phyloP scores from a whole-genome alignment of 2,888 invertebrate genomes.

The Andrena dorsata region DNA sequence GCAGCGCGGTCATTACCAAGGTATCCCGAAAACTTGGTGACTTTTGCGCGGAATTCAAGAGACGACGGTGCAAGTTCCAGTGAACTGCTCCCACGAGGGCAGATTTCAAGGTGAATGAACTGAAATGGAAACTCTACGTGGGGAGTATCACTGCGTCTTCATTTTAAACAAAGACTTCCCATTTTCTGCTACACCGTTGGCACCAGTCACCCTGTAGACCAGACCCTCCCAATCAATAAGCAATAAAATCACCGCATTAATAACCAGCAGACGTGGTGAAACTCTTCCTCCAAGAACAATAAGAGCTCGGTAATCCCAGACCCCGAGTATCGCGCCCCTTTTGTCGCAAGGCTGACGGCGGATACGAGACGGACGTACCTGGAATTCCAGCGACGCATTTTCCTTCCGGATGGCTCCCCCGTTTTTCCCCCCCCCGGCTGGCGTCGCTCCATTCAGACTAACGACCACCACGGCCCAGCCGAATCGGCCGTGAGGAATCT shows the following conservation, averaged over 20 bases:
- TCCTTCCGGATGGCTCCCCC: slow-evolving; percentile 50
- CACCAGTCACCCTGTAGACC: too few relatives aligned
- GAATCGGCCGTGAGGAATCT: slow-evolving; percentile 69
- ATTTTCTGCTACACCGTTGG: not conserved
- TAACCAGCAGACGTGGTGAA: not conserved
- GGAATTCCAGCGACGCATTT: slow-evolving; percentile 64
- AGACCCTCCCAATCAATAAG: not conserved
- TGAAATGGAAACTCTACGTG: slow-evolving; percentile 19
- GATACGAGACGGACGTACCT: slow-evolving; percentile 38
- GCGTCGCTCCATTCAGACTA: slow-evolving; percentile 64
- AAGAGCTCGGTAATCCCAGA: slow-evolving; percentile 9
- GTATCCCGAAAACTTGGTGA: slow-evolving; percentile 59
- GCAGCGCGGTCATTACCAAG: slow-evolving; percentile 65
- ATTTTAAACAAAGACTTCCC: not conserved
- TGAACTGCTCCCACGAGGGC: slow-evolving; percentile 64
- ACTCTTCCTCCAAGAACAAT: not conserved
- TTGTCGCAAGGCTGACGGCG: not conserved
- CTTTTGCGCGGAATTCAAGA: slow-evolving; percentile 34
- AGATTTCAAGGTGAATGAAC: slow-evolving; percentile 61
- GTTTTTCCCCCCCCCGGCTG: slow-evolving; percentile 32
- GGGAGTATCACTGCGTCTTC: not conserved
- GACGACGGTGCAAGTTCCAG: slow-evolving; percentile 58
- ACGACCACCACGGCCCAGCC: slow-evolving; percentile 62
- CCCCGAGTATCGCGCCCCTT: slow-evolving; percentile 36
- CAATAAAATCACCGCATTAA: slow-evolving; percentile 1